Percentiles rank a stretch among this genome's conserved stretches.
Conservation (phyloP, 2,888 invertebrate genomes). For the Perdita meconis region DNA sequence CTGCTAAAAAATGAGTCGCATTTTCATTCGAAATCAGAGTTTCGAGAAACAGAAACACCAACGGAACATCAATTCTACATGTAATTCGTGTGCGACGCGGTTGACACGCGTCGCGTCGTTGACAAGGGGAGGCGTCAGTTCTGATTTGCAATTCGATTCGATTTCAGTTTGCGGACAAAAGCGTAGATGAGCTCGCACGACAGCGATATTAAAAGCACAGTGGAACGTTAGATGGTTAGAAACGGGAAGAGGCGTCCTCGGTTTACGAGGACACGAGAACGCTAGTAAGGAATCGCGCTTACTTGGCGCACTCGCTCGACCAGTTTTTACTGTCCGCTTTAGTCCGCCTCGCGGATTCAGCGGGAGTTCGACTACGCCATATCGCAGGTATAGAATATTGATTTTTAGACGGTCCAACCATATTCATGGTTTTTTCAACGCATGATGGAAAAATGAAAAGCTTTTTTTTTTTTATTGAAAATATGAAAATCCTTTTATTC, state of each 20-base stretch:
- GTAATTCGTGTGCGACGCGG: neutral
- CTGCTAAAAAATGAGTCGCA: neutral
- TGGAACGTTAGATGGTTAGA: constrained; percentile 38
- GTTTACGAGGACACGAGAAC: constrained; percentile 63
- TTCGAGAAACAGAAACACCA: no score
- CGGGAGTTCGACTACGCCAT: constrained; percentile 29
- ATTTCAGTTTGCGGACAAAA: constrained; percentile 15
- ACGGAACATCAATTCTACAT: neutral
- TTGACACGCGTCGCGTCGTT: no score
- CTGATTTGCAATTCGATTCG: neutral
- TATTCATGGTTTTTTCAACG: no score
- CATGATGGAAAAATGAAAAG: no score
- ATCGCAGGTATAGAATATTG: constrained; percentile 2
- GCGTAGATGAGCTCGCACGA: constrained; percentile 11
- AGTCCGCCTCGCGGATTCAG: constrained; percentile 47
- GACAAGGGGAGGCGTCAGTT: neutral
- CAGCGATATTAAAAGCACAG: constrained; percentile 27
- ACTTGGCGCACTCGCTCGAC: constrained; percentile 62
- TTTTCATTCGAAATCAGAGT: neutral
- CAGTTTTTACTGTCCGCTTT: constrained; percentile 58
- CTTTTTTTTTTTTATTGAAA: no score
- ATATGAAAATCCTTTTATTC: no score
- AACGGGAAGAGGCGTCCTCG: constrained; percentile 52
- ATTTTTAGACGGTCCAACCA: constrained; percentile 28
- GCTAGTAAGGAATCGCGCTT: constrained; percentile 58